Percentiles rank a stretch among this genome's conserved stretches.
Conservation (phyloP, 1,140 invertebrate species). For the Drosophila chauvacae region DNA sequence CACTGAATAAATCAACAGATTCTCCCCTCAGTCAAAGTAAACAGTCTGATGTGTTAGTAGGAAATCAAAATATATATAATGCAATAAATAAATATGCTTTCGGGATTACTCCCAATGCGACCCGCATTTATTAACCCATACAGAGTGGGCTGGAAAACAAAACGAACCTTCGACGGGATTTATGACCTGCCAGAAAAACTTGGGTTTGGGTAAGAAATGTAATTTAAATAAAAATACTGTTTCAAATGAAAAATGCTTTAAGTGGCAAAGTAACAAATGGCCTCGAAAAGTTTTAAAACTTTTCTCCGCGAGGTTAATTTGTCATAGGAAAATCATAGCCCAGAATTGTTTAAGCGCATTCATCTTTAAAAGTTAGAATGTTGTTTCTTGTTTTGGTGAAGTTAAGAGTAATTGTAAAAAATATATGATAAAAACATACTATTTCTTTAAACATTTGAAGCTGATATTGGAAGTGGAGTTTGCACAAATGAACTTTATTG, state of each 20-base stretch:
- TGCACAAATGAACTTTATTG: background rate
- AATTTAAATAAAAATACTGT: constrained; percentile 11
- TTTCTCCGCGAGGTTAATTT: constrained; percentile 15
- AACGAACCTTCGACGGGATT: constrained; percentile 10
- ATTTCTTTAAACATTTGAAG: background rate
- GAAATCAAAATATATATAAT: constrained; percentile 18
- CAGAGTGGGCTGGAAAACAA: background rate
- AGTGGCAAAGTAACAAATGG: constrained; percentile 11
- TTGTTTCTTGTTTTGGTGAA: background rate
- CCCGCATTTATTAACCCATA: constrained; percentile 6
- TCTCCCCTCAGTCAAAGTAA: constrained; percentile 4
- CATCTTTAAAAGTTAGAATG: constrained; percentile 4
- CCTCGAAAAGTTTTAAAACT: constrained; percentile 1
- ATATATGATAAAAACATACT: background rate
- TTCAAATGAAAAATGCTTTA: constrained; percentile 10
- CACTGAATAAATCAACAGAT: constrained; percentile 16
- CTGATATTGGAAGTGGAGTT: background rate
- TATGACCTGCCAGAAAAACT: constrained; percentile 26
- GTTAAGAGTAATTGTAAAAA: background rate
- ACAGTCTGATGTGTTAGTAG: constrained; percentile 3
- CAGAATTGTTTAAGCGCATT: constrained; percentile 3
- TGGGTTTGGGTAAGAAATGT: constrained; percentile 1
- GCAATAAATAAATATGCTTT: constrained; percentile 20
- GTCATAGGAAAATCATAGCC: constrained; percentile 22
- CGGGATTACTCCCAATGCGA: background rate